Evolutionary conservation across 1,140 invertebrate species (phyloP).

Genomic region (Drosophila jambulina): DNA sequence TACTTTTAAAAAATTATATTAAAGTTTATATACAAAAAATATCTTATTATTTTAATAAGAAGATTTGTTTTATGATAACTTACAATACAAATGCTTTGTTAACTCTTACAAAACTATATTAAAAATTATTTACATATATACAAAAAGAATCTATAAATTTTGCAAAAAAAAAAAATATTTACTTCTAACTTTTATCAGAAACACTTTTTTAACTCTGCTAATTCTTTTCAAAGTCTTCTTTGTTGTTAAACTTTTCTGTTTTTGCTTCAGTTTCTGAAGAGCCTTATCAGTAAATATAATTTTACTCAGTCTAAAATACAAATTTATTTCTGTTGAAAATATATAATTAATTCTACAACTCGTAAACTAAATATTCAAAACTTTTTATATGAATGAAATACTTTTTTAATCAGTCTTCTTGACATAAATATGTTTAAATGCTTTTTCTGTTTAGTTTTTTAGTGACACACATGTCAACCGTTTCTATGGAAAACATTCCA

Average conservation of each 20-base stretch:
- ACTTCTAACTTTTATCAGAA: too few relatives aligned
- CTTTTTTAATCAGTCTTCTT: not conserved
- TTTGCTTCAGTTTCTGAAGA: not conserved
- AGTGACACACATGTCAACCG: not conserved
- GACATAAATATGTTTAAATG: not conserved
- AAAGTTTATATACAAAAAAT: too few relatives aligned
- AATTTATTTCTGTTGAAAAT: not conserved
- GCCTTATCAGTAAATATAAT: not conserved
- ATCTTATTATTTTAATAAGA: too few relatives aligned
- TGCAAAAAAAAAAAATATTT: too few relatives aligned
- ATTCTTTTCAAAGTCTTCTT: not conserved
- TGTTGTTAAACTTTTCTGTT: not conserved
- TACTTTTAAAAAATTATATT: too few relatives aligned
- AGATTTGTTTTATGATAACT: too few relatives aligned
- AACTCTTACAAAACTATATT: too few relatives aligned
- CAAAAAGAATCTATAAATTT: too few relatives aligned
- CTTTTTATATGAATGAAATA: not conserved
- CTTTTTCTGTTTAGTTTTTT: not conserved
- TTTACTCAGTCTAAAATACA: not conserved
- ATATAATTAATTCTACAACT: not conserved
- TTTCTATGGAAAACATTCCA: constrained; percentile 2
- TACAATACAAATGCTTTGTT: too few relatives aligned
- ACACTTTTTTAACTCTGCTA: not conserved
- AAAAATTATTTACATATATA: too few relatives aligned
- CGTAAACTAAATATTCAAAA: not conserved